Conservation (phyloP, 2,888 invertebrate genomes). For the Oasisia sp. region DNA sequence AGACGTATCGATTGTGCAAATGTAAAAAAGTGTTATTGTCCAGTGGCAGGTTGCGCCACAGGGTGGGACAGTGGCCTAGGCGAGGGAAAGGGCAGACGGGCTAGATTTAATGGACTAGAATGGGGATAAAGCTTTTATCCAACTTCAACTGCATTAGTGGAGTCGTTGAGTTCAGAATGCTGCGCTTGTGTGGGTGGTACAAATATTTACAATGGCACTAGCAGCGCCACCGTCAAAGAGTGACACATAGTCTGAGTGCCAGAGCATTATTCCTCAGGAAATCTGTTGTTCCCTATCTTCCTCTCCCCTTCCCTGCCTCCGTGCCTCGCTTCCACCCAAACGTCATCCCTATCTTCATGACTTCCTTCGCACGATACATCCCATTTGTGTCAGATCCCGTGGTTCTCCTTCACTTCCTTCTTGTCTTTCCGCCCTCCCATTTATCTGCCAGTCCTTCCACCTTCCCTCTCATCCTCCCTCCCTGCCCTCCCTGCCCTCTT, state of each 20-base stretch:
- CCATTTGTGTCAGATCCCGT: no score
- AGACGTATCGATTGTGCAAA: neutral
- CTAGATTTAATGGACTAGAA: neutral
- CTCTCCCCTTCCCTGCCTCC: no score
- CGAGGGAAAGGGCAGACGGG: neutral
- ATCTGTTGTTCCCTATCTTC: no score
- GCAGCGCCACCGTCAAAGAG: neutral
- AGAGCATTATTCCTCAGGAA: neutral
- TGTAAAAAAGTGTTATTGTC: neutral
- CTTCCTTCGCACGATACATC: no score
- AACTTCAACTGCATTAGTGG: neutral
- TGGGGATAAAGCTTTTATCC: neutral
- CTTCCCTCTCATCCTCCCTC: neutral
- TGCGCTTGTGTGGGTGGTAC: neutral
- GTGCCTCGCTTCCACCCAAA: no score
- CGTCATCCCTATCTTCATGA: no score
- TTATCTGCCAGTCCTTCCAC: neutral
- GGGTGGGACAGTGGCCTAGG: neutral
- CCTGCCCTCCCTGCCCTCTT: neutral
- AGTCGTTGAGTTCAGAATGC: neutral
- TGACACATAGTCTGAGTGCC: neutral
- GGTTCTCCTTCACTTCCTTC: no score
- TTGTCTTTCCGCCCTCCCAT: neutral
- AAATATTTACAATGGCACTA: no score
- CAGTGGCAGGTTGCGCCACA: neutral